Conservation (phyloP, 53 echinoderm and acorn worm genomes). For the Antedon mediterranea region DNA sequence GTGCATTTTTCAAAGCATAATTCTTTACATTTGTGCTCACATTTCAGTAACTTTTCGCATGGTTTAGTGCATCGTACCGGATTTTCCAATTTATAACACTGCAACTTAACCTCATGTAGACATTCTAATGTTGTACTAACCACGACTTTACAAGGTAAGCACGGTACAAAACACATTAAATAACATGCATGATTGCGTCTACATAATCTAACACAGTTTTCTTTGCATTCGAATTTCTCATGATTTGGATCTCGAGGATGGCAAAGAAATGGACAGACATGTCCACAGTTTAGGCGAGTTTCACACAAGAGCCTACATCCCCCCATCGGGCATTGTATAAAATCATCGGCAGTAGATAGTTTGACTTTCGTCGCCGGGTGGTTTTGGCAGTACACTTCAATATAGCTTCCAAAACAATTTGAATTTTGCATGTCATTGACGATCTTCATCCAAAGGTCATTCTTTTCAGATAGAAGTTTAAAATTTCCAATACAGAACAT, state of each 20-base stretch:
- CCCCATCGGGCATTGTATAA: background rate
- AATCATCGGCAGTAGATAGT: slow-evolving; percentile 26
- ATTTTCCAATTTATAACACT: slow-evolving; percentile 24
- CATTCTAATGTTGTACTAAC: slow-evolving; percentile 34
- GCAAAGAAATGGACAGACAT: background rate
- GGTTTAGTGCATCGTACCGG: slow-evolving; percentile 8
- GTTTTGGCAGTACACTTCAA: slow-evolving; percentile 39
- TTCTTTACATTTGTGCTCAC: slow-evolving; percentile 49
- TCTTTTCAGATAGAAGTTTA: slow-evolving; percentile 28
- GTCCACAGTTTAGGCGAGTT: background rate
- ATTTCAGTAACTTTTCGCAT: slow-evolving; percentile 20
- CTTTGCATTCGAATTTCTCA: background rate
- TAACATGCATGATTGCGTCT: background rate
- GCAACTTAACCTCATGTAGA: slow-evolving; percentile 25
- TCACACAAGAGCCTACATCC: background rate
- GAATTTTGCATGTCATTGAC: slow-evolving; percentile 20
- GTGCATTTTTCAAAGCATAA: slow-evolving; percentile 17
- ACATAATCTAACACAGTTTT: background rate
- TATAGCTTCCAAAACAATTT: slow-evolving; percentile 12
- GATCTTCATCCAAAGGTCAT: slow-evolving; percentile 58
- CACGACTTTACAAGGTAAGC: slow-evolving; percentile 1
- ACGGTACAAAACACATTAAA: background rate
- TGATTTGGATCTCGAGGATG: slow-evolving; percentile 2
- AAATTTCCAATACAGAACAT: slow-evolving; percentile 85
- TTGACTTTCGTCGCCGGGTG: slow-evolving; percentile 36